Base-by-base conservation (phyloP, 2,113 vertebrate genomes). In the Sakesphorus luctuosus region DNA sequence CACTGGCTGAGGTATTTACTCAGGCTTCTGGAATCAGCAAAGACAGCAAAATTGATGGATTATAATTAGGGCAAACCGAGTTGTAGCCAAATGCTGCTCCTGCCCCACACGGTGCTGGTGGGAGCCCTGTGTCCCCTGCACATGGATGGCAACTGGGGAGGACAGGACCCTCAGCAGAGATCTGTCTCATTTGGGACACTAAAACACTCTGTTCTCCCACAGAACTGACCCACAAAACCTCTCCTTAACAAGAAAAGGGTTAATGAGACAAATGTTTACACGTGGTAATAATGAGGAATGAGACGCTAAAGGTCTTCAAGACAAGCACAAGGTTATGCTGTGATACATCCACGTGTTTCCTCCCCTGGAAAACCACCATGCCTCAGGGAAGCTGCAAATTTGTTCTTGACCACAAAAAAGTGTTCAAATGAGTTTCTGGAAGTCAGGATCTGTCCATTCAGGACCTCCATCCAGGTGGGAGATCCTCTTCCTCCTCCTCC, bases 321-420 rank as follows among this genome's bases (percentile, higher is more conserved):
- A 40, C 40, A 5, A 69, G 62, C 68, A 20, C 8, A 10, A 59
- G n/a, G 35, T n/a, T 29, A 24, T 25, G 65, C 59, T 24, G 43
- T 8, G 62, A 36, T 8, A 49, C 67, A 82, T 38, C 68, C 65
- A 24, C 0, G 0, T 1, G 0, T 38, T 62, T 59, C 68, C 63
- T 61, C 23, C 44, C 43, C 81, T 38, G 78, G 49, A 65, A 89
- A 95, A 80, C 28, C 79, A 62, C 40, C 21, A 5, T 1, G 0
- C 38, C 66, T 50, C 82, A 25, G 19, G 55, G 71, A 38, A 79
- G 85, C 20, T 16, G 38, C 7, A 5, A 1, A 25, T 74, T 20
- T 20, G 3, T 26, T 49, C 43, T 2, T 8, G 44, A 40, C 15
- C 15, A 35, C n/a, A 63, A 59, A 31, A 14, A 56, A 33, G 25